Conservation (phyloP, 2,113 vertebrate species). For the Erinaceus europaeus region DNA sequence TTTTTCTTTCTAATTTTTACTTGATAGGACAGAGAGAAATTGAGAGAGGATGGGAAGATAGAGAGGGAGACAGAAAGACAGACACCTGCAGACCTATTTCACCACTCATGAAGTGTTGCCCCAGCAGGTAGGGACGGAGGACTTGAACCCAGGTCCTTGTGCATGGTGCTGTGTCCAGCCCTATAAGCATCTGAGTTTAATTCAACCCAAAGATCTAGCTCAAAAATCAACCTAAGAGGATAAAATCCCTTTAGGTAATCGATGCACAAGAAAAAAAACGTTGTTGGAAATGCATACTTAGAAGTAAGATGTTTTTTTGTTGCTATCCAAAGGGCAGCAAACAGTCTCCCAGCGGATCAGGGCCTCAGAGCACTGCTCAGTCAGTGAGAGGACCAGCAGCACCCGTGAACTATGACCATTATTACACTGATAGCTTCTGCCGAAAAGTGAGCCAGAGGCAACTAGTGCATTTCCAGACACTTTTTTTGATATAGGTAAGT, state of each 20-base stretch:
- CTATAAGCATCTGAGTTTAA: slow-evolving; percentile 53
- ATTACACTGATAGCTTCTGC: no score
- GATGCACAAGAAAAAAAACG: slow-evolving; percentile 32
- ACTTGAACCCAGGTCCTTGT: no score
- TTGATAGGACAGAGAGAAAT: no score
- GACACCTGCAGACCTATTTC: no score
- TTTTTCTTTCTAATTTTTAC: no score
- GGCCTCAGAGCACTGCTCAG: background rate
- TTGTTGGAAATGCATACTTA: background rate
- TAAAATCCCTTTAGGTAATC: slow-evolving; percentile 44
- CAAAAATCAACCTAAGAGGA: slow-evolving; percentile 21
- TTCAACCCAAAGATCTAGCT: slow-evolving; percentile 37
- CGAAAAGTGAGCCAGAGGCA: background rate
- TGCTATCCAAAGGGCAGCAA: slow-evolving; percentile 8
- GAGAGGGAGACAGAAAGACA: no score
- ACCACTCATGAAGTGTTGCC: no score
- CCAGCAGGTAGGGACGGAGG: no score
- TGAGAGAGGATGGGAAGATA: no score
- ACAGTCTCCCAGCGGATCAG: background rate
- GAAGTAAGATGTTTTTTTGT: background rate
- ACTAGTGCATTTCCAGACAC: background rate
- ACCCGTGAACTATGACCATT: background rate
- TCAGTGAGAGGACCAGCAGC: background rate
- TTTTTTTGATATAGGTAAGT: no score
- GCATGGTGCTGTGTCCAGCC: no score